A percentile compares a stretch with the other conserved stretches of the same genome.
Evolutionary conservation across 2,113 vertebrate genomes (phyloP).

Genomic region (Chaetorhynchus papuensis): DNA sequence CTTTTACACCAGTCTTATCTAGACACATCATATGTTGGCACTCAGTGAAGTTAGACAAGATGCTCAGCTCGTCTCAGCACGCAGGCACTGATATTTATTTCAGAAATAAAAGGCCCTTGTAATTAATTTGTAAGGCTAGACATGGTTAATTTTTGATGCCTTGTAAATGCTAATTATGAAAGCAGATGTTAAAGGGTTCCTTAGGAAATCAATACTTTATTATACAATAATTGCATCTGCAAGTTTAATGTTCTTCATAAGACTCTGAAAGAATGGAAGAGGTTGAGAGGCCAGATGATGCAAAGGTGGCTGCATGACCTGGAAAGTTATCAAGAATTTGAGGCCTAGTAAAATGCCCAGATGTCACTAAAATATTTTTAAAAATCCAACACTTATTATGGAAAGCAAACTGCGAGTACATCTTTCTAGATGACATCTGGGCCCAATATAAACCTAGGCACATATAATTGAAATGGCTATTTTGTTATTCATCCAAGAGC

Average conservation of each 20-base stretch:
- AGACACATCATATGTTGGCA: neutral
- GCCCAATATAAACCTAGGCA: constrained; percentile 42
- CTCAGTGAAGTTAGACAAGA: neutral
- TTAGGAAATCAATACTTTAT: constrained; percentile 79
- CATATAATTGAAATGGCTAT: constrained; percentile 29
- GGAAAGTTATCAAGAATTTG: constrained; percentile 63
- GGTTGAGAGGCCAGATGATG: constrained; percentile 62
- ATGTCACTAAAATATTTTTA: constrained; percentile 58
- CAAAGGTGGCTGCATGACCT: constrained; percentile 65
- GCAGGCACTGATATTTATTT: neutral
- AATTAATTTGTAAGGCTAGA: constrained; percentile 63
- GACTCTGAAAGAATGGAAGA: constrained; percentile 58
- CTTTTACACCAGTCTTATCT: neutral
- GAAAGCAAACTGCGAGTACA: constrained; percentile 54
- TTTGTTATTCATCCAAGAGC: constrained; percentile 22
- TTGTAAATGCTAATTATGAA: constrained; percentile 75
- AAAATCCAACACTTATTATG: constrained; percentile 54
- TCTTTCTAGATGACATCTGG: constrained; percentile 50
- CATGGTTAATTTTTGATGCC: constrained; percentile 57
- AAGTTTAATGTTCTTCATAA: constrained; percentile 70
- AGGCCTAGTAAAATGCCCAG: constrained; percentile 50
- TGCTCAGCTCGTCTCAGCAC: neutral
- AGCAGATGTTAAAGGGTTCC: constrained; percentile 70
- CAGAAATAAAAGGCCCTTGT: constrained; percentile 41
- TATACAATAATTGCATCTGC: constrained; percentile 77